phyloP scores from a whole-genome alignment of 2,113 vertebrate species.

The Labrus mixtus region DNA sequence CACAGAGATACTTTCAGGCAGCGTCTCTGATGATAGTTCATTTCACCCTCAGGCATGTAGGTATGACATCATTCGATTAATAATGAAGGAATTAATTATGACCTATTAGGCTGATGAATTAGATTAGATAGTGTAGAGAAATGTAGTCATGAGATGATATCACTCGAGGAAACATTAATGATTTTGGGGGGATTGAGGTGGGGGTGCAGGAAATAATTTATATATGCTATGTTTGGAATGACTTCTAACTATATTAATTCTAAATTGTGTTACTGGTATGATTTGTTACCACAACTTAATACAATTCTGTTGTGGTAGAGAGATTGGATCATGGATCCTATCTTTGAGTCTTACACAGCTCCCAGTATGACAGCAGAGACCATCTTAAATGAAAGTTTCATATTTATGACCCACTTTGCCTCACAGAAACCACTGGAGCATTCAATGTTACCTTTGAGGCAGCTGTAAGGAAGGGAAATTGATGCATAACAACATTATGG shows the following conservation, averaged over 20 bases:
- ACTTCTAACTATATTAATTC: conserved; percentile 69
- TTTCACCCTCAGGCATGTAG: conserved; percentile 60
- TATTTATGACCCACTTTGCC: conserved; percentile 46
- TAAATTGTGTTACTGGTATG: conserved; percentile 70
- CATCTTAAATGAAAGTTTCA: conserved; percentile 55
- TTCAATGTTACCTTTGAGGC: conserved; percentile 53
- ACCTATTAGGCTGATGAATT: conserved; percentile 82
- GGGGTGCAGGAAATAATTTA: conserved; percentile 41
- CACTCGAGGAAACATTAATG: conserved; percentile 75
- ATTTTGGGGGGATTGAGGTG: conserved; percentile 56
- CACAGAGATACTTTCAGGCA: neutral
- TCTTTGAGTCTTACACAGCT: conserved; percentile 25
- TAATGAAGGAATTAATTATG: conserved; percentile 81
- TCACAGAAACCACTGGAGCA: conserved; percentile 48
- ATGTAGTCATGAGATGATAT: conserved; percentile 75
- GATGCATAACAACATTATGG: conserved; percentile 26
- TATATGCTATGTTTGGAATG: conserved; percentile 60
- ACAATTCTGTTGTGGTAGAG: conserved; percentile 27
- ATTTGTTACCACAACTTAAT: conserved; percentile 21
- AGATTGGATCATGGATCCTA: conserved; percentile 27
- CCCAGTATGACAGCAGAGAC: conserved; percentile 43
- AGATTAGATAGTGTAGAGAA: conserved; percentile 74
- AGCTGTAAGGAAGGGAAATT: conserved; percentile 16
- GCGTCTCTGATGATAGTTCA: conserved; percentile 58
- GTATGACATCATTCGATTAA: conserved; percentile 82